phyloP scores from a whole-genome alignment of 2,113 vertebrate genomes.

The Aphyosemion australe region DNA sequence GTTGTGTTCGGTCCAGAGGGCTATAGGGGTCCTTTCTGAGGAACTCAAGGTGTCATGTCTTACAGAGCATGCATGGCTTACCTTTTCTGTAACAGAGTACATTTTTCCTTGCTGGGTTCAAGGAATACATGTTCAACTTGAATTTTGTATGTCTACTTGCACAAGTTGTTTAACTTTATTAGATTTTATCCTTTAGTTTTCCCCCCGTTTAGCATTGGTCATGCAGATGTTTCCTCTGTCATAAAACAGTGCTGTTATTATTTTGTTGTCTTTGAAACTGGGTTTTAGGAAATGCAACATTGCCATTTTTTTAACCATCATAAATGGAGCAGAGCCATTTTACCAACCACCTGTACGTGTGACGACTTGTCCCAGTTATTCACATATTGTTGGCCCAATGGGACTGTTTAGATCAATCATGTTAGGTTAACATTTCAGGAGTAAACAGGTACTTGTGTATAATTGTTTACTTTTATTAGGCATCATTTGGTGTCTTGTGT shows the following conservation, averaged over 20 bases:
- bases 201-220: conserved; percentile 24
- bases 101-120: conserved; percentile 44
- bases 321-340: conserved; percentile 72
- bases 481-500: conserved; percentile 35
- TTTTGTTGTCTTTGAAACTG: conserved; percentile 23
- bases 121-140: conserved; percentile 29
- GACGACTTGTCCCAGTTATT: conserved; percentile 41
- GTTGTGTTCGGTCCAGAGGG: conserved; percentile 25
- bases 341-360: conserved; percentile 34
- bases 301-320: conserved; percentile 39
- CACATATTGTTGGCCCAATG: conserved; percentile 27
- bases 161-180: conserved; percentile 23
- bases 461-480: conserved; percentile 58
- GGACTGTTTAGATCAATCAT: conserved; percentile 23
- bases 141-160: conserved; percentile 17
- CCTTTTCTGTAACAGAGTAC: conserved; percentile 23
- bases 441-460: conserved; percentile 41
- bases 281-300: conserved; percentile 36
- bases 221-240: conserved; percentile 29
- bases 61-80: conserved; percentile 52
- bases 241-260: conserved; percentile 37
- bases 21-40: conserved; percentile 22
- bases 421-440: conserved; percentile 8
- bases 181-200: conserved; percentile 28
- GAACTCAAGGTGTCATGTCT: conserved; percentile 27